Evolutionary conservation across 2,113 vertebrate species (phyloP).

Genomic region (Lichenostomus cassidix): DNA sequence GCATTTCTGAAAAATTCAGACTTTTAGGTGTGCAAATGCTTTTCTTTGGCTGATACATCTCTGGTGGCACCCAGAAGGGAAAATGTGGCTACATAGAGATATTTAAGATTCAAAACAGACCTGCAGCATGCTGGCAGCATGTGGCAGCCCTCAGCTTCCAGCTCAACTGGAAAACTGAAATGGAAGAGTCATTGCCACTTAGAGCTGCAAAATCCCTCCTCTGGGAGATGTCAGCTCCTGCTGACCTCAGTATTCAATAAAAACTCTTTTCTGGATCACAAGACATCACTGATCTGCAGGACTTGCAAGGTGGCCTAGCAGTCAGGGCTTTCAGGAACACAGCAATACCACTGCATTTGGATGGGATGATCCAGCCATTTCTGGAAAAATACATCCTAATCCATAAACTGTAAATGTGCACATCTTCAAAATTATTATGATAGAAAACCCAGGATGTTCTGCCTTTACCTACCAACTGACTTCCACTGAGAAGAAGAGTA

Average conservation of each 20-base stretch:
- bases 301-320: not conserved
- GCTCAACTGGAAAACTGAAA: not conserved
- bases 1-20: not conserved
- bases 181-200: not conserved
- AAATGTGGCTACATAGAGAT: not conserved
- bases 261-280: not conserved
- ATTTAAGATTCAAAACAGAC: not conserved
- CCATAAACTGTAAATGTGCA: not conserved
- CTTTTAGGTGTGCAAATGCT: not conserved
- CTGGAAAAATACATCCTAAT: not conserved
- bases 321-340: not conserved
- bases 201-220: not conserved
- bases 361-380: not conserved
- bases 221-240: not conserved
- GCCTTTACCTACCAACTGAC: not conserved
- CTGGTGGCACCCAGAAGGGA: not conserved
- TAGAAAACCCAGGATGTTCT: rapidly evolving
- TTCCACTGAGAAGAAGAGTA: not conserved
- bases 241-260: not conserved
- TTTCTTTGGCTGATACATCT: not conserved
- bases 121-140: not conserved
- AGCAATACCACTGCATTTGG: not conserved
- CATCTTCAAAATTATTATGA: not conserved
- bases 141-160: not conserved
- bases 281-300: not conserved